phyloP scores from a whole-genome alignment of 2,113 vertebrate genomes.

The Corythoichthys haematopterus region DNA sequence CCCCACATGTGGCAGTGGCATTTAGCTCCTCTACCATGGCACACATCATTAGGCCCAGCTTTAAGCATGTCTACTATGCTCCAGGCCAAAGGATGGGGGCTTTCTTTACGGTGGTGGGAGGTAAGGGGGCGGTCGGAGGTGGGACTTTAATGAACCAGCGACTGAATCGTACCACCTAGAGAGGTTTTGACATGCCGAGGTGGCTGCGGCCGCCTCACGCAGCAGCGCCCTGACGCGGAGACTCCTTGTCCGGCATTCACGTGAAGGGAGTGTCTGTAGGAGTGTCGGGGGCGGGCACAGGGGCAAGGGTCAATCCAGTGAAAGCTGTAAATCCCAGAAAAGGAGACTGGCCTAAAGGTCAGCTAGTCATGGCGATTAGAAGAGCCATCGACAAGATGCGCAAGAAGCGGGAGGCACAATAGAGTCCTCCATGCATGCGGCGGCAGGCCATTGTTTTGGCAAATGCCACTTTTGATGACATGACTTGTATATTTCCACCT shows the following conservation, averaged over 20 bases:
- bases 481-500: constrained; percentile 50
- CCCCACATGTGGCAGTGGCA: constrained; percentile 71
- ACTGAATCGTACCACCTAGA: constrained; percentile 65
- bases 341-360: constrained; percentile 63
- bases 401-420: constrained; percentile 57
- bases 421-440: constrained; percentile 23
- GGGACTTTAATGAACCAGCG: constrained; percentile 60
- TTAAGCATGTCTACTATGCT: constrained; percentile 66
- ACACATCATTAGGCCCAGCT: constrained; percentile 71
- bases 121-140: constrained; percentile 40
- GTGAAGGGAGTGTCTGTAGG: constrained; percentile 60
- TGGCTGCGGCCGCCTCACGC: constrained; percentile 38
- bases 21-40: constrained; percentile 60
- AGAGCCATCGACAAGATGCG: constrained; percentile 50
- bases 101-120: constrained; percentile 53
- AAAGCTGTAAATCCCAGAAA: constrained; percentile 70
- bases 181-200: constrained; percentile 67
- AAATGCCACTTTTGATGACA: constrained; percentile 46
- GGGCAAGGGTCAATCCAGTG: constrained; percentile 63
- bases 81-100: constrained; percentile 58
- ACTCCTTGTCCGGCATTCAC: constrained; percentile 44
- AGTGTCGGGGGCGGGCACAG: constrained; percentile 46
- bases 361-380: constrained; percentile 66
- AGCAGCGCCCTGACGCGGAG: constrained; percentile 21
- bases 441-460: constrained; percentile 62